Evolutionary conservation across 2,888 invertebrate species (phyloP), one percentile per base, ranked within the genome.

Genomic region (Parascotia fuliginaria): DNA sequence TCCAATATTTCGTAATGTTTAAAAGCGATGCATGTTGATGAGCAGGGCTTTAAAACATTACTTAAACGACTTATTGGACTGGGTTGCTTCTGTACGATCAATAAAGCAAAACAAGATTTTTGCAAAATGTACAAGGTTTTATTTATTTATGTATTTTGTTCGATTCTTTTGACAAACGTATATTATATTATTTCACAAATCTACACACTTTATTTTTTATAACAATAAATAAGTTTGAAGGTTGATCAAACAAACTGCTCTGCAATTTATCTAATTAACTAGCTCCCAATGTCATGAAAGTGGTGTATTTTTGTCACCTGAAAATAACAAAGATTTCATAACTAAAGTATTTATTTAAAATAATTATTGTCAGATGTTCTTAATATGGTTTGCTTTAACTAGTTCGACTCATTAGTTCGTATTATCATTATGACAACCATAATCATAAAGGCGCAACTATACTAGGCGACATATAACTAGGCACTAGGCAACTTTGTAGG

Each of bases 101-200:
- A 34, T 50, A 33, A 42, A 31, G 24, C 37, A 41, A 34, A 28
- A 28, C 28, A 46, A 28, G 16, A 36, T 16, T 40, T 19, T 29
- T 41, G 34, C 6, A n/a, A 4, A 9, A 19, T 36, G 3, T 31
- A 19, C 36, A 36, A 19, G 36, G 19, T 19, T 33, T 36, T 36
- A 36, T 19, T 44, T 43, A 36, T 22, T 22, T 38, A 31, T 31
- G 29, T 37, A 15, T 12, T 16, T 33, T 39, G 33, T 33, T 14
- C 14, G 13, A 19, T 45, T 13, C 27, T 46, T 46, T 46, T 36
- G 15, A 34, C 24, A 16, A 31, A 43, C 28, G n/a, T n/a, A n/a
- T n/a, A n/a, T n/a, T 13, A 31, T 13, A 31, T 42, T 36, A 28
- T 42, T 34, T 27, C 16, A 14, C 36, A 36, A 11, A 19, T 11